Percentiles rank a stretch among this genome's conserved stretches.
Evolutionary conservation across 2,888 invertebrate species (phyloP).

Genomic region (Troides aeacus): DNA sequence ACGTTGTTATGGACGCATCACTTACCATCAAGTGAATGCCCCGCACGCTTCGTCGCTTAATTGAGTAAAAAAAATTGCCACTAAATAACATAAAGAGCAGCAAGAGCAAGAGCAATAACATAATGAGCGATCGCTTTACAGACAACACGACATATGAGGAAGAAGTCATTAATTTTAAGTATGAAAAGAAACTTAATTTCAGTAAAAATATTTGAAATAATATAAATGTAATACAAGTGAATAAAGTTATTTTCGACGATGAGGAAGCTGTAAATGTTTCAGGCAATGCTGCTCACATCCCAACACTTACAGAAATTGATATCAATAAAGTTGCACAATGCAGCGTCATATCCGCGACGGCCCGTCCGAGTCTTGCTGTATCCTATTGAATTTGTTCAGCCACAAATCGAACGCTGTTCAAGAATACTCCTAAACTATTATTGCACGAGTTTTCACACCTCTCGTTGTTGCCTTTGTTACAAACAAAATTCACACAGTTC

Average conservation of each 20-base stretch:
- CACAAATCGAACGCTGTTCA: conserved; percentile 37
- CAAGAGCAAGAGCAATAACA: too few relatives aligned
- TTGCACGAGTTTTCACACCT: conserved; percentile 21
- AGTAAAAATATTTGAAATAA: background rate
- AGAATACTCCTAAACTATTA: conserved; percentile 24
- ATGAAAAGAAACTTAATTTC: too few relatives aligned
- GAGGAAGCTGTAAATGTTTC: conserved; percentile 4
- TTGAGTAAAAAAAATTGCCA: too few relatives aligned
- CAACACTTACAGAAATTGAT: conserved; percentile 17
- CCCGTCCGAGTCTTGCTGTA: conserved; percentile 45
- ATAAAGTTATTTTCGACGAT: background rate
- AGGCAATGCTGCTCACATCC: conserved; percentile 7
- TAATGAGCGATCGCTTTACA: too few relatives aligned
- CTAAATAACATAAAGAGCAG: too few relatives aligned
- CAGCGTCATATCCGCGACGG: conserved; percentile 38
- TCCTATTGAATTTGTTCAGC: conserved; percentile 50
- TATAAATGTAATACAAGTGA: background rate
- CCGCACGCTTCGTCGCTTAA: too few relatives aligned
- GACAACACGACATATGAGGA: too few relatives aligned
- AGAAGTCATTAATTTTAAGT: too few relatives aligned
- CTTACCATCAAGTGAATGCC: too few relatives aligned
- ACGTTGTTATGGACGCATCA: too few relatives aligned
- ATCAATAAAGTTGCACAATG: conserved; percentile 37
- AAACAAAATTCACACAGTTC: too few relatives aligned
- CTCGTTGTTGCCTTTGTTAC: background rate